Base-by-base conservation (phyloP, 2,113 vertebrate genomes). In the Nerophis ophidion region DNA sequence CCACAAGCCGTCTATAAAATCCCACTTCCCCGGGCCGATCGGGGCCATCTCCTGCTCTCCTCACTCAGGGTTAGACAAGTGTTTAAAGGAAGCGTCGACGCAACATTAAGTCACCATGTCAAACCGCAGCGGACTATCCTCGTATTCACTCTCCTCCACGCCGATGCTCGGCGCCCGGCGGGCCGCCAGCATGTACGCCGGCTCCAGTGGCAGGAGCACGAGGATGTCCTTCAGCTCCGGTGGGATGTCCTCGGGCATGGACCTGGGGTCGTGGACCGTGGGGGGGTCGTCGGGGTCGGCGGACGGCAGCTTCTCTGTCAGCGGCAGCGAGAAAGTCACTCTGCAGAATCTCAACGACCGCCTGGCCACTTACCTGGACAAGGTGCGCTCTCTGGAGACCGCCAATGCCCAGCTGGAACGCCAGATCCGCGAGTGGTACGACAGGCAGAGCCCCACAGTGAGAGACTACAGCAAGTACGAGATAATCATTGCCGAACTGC, bases 291-390 rank as follows among this genome's bases (percentile, higher is more conserved):
- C 38, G 3, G 48, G 2, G 1, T 13, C 48, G 2, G 53, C 38
- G 1, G 42, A 14, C 4, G 48, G 55, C 15, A 16, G 33, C 5
- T 7, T 68, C 6, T 6, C 9, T 8, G 0, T 50, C 0, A 1
- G 40, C 0, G 9, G 40, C 10, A 86, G 49, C 55, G 83, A 88
- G 68, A 92, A 91, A 58, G 3, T 19, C 6, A 89, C 88, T 65
- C 90, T 92, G 90, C 89, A 91, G 82, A 90, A 90, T 69, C 88
- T 92, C 15, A 92, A 92, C 33, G 87, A 91, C 71, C 90, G 90
- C 0, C 76, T 92, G 77, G 83, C 86, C 48, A 0, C 40, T 13
- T 92, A 92, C 70, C 77, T 92, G 82, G 75, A 84, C 0, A 90
- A 91, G 75, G 91, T 92, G 76, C 89, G 81, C 70, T 42, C 73